These are phyloP conservation scores for Stenoptilia bipunctidactyla DNA, from an alignment of 2,888 invertebrate species.

Conservation along the genomic window DNA sequence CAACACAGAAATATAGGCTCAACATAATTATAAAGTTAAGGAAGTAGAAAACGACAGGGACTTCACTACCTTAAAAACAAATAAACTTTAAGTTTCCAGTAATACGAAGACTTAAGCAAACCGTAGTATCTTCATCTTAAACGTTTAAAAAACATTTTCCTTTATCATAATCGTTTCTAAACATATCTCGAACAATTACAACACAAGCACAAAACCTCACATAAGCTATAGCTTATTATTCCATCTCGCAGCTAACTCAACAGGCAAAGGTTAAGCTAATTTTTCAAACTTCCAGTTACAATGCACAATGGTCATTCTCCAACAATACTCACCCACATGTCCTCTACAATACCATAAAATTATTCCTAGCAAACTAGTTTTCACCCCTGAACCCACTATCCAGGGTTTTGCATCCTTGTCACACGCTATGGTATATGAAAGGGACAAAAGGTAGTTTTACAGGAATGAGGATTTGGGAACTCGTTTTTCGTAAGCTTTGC, in stretches of 20 bases:
- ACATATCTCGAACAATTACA: no score
- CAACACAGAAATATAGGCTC: no score
- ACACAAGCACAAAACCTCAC: no score
- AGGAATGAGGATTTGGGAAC: conserved; percentile 1
- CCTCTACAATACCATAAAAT: background rate
- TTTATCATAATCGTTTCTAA: no score
- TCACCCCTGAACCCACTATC: background rate
- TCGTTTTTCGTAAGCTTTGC: conserved; percentile 31
- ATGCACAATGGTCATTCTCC: background rate
- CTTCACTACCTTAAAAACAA: no score
- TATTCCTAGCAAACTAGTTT: background rate
- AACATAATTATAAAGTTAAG: no score
- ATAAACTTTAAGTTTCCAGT: no score
- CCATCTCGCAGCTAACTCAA: background rate
- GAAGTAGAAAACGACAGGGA: no score
- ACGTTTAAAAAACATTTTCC: no score
- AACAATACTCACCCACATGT: background rate
- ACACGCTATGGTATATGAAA: background rate
- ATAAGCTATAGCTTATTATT: no score
- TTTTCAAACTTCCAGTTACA: background rate
- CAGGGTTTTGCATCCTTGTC: background rate
- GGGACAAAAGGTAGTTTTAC: background rate
- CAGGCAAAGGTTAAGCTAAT: background rate
- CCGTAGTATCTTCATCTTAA: no score
- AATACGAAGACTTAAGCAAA: no score